A percentile compares a stretch with the other conserved stretches of the same genome.
Conservation (phyloP, 2,888 invertebrate genomes). For the Drosophila pseudotakahashii region DNA sequence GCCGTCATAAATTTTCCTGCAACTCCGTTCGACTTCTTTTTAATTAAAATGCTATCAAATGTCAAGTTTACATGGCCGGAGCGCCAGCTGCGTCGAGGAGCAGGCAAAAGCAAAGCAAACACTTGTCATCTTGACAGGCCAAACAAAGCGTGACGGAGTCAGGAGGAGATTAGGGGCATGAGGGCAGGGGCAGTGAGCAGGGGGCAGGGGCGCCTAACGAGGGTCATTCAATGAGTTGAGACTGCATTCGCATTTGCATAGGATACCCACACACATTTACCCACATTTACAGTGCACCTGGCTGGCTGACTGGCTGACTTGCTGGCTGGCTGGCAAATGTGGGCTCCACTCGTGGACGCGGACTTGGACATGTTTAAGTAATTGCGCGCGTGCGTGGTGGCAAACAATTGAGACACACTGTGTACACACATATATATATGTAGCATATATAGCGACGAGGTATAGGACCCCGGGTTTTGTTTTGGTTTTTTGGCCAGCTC, state of each 20-base stretch:
- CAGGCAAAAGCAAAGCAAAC: conserved; percentile 68
- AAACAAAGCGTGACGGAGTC: conserved; percentile 79
- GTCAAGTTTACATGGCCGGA: conserved; percentile 75
- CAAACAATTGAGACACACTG: conserved; percentile 79
- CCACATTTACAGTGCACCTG: conserved; percentile 8
- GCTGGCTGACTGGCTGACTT: neutral
- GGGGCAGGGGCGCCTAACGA: conserved; percentile 66
- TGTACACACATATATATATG: conserved; percentile 29
- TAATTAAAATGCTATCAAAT: conserved; percentile 80
- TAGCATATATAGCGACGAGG: neutral
- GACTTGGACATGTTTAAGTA: conserved; percentile 74
- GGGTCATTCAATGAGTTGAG: conserved; percentile 71
- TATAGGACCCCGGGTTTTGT: conserved; percentile 12
- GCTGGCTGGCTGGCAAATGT: conserved; percentile 55
- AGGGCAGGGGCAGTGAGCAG: conserved; percentile 41
- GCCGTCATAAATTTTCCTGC: conserved; percentile 68
- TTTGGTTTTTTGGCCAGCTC: conserved; percentile 35
- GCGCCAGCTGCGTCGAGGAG: conserved; percentile 67
- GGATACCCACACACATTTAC: conserved; percentile 59
- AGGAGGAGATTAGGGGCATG: conserved; percentile 28
- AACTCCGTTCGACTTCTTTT: conserved; percentile 62
- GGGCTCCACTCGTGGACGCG: conserved; percentile 71
- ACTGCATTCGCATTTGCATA: conserved; percentile 67
- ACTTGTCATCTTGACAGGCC: conserved; percentile 80
- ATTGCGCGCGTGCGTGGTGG: conserved; percentile 81